Percentiles rank a stretch among this genome's conserved stretches.
phyloP scores from a whole-genome alignment of 2,113 vertebrate species.

The Cercocebus atys region DNA sequence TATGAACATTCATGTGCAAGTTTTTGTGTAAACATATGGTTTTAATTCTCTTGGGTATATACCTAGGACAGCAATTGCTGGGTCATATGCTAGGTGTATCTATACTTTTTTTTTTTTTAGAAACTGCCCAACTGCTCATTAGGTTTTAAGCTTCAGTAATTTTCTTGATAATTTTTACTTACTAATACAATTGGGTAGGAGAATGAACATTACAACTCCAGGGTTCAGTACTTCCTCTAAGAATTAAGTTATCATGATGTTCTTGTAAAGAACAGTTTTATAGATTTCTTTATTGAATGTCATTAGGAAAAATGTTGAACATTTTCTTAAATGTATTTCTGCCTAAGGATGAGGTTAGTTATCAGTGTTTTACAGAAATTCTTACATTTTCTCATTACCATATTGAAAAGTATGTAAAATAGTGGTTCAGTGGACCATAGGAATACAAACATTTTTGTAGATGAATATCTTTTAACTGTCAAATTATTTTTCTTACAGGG shows the following conservation, averaged over 20 bases:
- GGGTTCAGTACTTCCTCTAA: not conserved
- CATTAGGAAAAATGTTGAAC: not conserved
- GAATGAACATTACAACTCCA: not conserved
- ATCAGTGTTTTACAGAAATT: not conserved
- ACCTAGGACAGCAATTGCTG: not conserved
- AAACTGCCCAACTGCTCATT: not conserved
- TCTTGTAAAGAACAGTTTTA: not conserved
- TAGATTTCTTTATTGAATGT: not conserved
- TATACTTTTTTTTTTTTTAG: not conserved
- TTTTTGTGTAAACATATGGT: not conserved
- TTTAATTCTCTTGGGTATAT: not conserved
- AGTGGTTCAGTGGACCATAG: not conserved
- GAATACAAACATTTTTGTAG: accelerated
- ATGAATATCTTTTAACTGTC: not conserved
- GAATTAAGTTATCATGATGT: not conserved
- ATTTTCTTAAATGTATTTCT: not conserved
- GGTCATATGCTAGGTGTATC: not conserved
- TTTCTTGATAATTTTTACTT: slow-evolving; percentile 15
- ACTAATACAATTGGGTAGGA: not conserved
- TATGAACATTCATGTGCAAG: not conserved
- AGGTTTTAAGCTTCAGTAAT: not conserved
- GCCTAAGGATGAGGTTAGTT: not conserved
- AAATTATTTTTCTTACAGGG: slow-evolving; percentile 86
- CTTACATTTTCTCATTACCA: not conserved
- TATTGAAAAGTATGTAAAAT: not conserved